Conservation (phyloP, 2,888 invertebrate species). For the Diarsia brunnea region DNA sequence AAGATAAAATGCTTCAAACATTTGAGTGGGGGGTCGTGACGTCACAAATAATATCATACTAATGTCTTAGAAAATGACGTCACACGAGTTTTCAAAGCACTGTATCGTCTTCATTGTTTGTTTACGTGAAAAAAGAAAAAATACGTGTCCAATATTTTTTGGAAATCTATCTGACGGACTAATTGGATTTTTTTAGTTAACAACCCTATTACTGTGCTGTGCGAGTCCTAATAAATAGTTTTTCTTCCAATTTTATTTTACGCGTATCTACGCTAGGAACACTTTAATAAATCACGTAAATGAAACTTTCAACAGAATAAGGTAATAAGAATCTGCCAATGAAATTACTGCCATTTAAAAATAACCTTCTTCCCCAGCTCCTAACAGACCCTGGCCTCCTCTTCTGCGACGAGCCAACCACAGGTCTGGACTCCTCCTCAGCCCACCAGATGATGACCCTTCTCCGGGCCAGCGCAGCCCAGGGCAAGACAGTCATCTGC, state of each 20-base stretch:
- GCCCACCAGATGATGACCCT: constrained; percentile 95
- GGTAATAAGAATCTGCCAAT: neutral
- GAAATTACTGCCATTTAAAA: neutral
- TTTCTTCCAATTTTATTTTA: no score
- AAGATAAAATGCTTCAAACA: no score
- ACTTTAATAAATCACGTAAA: neutral
- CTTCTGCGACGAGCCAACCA: constrained; percentile 99
- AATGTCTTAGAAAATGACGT: no score
- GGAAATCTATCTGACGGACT: no score
- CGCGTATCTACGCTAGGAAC: neutral
- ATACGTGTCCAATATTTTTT: no score
- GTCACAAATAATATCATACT: no score
- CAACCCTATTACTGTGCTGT: neutral
- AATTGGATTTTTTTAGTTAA: no score
- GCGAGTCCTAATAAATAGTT: neutral
- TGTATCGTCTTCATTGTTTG: no score
- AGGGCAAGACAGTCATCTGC: constrained; percentile 96
- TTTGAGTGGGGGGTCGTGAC: no score
- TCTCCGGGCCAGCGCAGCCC: constrained; percentile 92
- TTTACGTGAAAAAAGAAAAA: no score
- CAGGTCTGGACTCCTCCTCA: constrained; percentile 97
- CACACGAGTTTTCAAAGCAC: no score
- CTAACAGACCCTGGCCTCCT: constrained; percentile 97
- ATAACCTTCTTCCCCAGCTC: constrained; percentile 86
- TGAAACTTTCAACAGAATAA: neutral